Evolutionary conservation across 2,113 vertebrate genomes (phyloP), one percentile per base, ranked within the genome.

Genomic region (Oenanthe melanoleuca): DNA sequence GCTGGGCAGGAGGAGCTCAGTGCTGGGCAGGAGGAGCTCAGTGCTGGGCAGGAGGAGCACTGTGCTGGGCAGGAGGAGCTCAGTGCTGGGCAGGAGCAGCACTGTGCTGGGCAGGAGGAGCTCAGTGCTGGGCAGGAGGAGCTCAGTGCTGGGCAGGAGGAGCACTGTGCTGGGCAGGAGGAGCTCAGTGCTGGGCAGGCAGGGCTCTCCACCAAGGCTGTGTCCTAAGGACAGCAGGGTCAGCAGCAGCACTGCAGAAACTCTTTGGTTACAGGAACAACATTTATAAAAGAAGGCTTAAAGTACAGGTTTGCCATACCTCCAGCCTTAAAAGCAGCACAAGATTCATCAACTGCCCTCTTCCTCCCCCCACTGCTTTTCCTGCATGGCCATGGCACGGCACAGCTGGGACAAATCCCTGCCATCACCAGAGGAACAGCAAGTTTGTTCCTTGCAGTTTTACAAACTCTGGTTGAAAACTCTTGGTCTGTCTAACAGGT

Each of bases 371-470:
- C 53, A 38, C 5, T 6, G 4, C 33, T 75, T 24, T 67, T 74
- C 49, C 52, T 47, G 65, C 6, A 5, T 0, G 1, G 50, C 10
- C 0, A 1, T 53, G 60, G 3, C 64, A 47, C 0, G 0, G 47
- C 14, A 4, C n/a, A 73, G 31, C 1, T 2, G 38, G 50, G 47
- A 89, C 73, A 80, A 86, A 64, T 4, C 38, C 34, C 31, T 0
- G 0, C 31, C 17, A 10, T 8, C 34, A n/a, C 55, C 67, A 45
- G 42, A 40, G 12, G 17, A 49, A n/a, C 0, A 2, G 28, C 2
- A 9, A 25, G 5, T 21, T 70, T 80, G 60, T 23, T 47, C 22
- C 38, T 57, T 45, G 23, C 28, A 50, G 25, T 38, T 84, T 84
- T 24, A 80, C n/a, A 57, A 65, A 66, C 23, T 49, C 18, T 24